A percentile compares a stretch with the other conserved stretches of the same genome.
phyloP scores from a whole-genome alignment of 2,797 vertebrate genomes.

The Podarcis siculus region DNA sequence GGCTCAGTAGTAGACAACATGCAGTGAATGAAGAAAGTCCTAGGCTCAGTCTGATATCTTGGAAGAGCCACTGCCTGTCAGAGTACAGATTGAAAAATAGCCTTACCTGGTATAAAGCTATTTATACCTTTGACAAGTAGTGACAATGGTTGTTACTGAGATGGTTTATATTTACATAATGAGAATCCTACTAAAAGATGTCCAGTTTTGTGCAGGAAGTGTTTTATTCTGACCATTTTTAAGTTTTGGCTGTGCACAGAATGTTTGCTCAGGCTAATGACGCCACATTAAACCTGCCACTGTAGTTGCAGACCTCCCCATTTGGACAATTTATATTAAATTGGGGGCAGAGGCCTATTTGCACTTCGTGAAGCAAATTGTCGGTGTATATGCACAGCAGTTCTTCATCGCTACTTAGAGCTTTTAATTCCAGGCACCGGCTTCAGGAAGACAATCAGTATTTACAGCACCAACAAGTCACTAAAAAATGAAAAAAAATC shows the following conservation, averaged over 20 bases:
- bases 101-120: neutral
- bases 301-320: neutral
- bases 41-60: neutral
- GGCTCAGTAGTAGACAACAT: neutral
- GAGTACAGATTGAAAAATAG: neutral
- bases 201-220: neutral
- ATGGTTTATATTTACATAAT: neutral
- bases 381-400: neutral
- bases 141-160: neutral
- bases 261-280: neutral
- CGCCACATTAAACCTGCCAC: neutral
- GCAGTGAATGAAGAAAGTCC: too few relatives aligned
- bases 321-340: slow-evolving; percentile 7
- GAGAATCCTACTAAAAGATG: neutral
- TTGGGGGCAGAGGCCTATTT: neutral
- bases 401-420: neutral
- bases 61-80: neutral
- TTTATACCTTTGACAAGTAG: neutral
- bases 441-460: neutral
- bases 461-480: neutral
- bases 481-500: slow-evolving; percentile 12
- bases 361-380: neutral
- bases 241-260: neutral
- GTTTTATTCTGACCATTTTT: neutral
- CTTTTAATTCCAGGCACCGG: neutral